Conservation (phyloP, 2,113 vertebrate species). For the Ranitomeya imitator region DNA sequence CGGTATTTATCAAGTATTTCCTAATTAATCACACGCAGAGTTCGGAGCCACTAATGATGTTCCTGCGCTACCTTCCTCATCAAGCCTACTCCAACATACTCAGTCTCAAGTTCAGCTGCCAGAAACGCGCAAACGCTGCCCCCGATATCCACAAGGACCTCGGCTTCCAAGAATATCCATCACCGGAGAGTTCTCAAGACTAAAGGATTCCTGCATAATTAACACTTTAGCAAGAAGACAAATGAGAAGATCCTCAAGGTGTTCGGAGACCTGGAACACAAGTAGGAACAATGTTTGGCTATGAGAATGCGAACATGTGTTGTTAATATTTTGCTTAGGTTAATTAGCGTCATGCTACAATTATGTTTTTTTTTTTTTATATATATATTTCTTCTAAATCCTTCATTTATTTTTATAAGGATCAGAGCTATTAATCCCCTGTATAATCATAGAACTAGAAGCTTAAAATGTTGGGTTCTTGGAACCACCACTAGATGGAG, state of each 20-base stretch:
- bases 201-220: not conserved
- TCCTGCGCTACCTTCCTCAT: conserved; percentile 65
- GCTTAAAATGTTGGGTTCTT: too few relatives aligned
- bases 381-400: too few relatives aligned
- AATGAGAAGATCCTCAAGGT: not conserved
- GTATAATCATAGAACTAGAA: too few relatives aligned
- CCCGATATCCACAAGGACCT: not conserved
- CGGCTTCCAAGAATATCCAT: not conserved
- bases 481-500: too few relatives aligned
- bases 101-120: not conserved
- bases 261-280: not conserved
- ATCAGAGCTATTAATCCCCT: too few relatives aligned
- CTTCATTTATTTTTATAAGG: too few relatives aligned
- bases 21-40: conserved; percentile 74
- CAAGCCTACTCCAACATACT: not conserved
- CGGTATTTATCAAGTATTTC: conserved; percentile 73
- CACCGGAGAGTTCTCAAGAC: not conserved
- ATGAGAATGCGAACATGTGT: not conserved
- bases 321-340: too few relatives aligned
- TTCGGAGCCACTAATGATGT: conserved; percentile 70
- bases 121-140: not conserved
- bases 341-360: too few relatives aligned
- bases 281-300: not conserved
- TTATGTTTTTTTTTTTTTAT: too few relatives aligned
- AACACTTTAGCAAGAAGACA: not conserved